Base-by-base conservation (phyloP, 1,140 invertebrate genomes). In the Adoxophyes honmai region DNA sequence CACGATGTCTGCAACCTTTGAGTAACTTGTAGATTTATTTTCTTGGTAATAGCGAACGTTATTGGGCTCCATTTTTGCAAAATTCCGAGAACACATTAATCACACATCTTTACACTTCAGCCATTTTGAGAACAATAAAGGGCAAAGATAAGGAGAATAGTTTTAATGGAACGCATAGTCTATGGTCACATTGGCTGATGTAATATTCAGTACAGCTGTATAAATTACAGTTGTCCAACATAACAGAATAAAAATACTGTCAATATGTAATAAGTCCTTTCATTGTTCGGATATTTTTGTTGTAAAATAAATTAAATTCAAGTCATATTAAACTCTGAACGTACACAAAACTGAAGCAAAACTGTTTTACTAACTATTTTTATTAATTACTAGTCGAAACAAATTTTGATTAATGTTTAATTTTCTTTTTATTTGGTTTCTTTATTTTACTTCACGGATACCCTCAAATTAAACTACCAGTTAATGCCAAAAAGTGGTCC, bases 81-180 rank as follows among this genome's bases (percentile, higher is more conserved):
- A 73, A 76, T 66, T 67, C 64, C 52, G 59, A 66, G 42, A 69
- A 38, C 33, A 54, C 10, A 54, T 21, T 21, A 36, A 73, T 75
- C 69, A 78, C 74, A 84, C 82, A 81, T 88, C 78, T 84, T 83
- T 81, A 88, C 66, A 80, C 67, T 80, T 83, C 82, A 74, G 85
- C 85, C 85, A 88, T 88, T 85, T 88, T 86, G 85, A 73, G 61
- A 60, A 66, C 75, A 72, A 64, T 66, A 61, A 38, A 54, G 16
- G 42, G 7, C 42, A 48, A 48, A 48, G 42, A 48, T 48, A 48
- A 48, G 42, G 42, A 48, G n/a, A 48, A 48, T 48, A 0, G 42
- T 48, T 15, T 33, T 28, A 21, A 48, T 48, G 21, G 28, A 44
- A 48, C 21, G 10, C 21, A 18, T 11, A 13, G 18, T 48, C 42